Base-by-base conservation (phyloP, 2,797 vertebrate species). In the Myioborus miniatus region DNA sequence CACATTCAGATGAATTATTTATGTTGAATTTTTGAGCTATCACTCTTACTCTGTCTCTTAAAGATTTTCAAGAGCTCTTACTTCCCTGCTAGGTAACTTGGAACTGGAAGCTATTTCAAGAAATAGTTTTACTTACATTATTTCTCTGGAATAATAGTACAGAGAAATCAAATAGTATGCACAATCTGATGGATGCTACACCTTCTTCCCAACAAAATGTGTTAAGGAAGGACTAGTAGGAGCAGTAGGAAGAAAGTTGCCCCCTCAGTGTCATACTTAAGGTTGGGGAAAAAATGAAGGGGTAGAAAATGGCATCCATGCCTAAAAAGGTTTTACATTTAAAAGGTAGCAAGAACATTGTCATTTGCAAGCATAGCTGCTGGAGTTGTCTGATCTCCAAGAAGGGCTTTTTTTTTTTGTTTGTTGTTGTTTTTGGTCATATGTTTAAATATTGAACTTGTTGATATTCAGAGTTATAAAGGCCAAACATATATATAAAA, bases 341-440 rank as follows among this genome's bases (percentile, higher is more conserved):
- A 44, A 77, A 68, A 84, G 55, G 7, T n/a, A 49, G 29, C 53
- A 56, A 34, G 53, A 50, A 44, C 12, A 18, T 11, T 4, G 2
- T 56, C 0, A 0, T 47, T 80, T 58, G 39, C 39, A 80, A 49
- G 74, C 8, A 4, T 19, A 43, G 14, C 32, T 79, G 3, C 11
- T 60, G 74, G 37, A 39, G 11, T 79, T 49, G 11, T 53, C 37
- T 75, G 6, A 56, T 70, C 36, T 69, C 8, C 20, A 59, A 5
- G 14, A 32, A 49, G 4, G n/a, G 8, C 14, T 3, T 26, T 69
- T 68, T 36, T 24, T 4, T 26, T 69, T 68, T 39, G 55, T 24
- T 34, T 11, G 19, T 29, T 29, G 11, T 78, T 70, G 34, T 53
- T 13, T 8, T 5, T 17, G 2, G 49, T 56, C 26, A 5, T 29